Conservation (phyloP, 2,113 vertebrate species). For the Passer domesticus region DNA sequence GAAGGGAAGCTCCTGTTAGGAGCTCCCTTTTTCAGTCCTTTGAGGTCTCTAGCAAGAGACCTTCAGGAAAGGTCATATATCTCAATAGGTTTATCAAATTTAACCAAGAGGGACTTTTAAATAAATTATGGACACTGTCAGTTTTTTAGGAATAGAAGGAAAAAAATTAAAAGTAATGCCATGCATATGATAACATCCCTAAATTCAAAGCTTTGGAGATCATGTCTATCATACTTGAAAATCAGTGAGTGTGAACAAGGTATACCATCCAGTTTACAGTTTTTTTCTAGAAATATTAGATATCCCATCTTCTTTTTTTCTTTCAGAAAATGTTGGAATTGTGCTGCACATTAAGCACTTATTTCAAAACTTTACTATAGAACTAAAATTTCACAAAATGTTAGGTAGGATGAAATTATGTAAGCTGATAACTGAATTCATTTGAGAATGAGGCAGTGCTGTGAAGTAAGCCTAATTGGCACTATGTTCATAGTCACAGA, state of each 20-base stretch:
- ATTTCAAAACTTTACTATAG: neutral
- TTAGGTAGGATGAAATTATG: neutral
- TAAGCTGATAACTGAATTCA: neutral
- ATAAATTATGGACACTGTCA: neutral
- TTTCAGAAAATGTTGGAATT: neutral
- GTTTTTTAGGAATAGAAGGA: neutral
- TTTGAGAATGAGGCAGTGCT: neutral
- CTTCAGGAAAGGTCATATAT: neutral
- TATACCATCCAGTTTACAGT: neutral
- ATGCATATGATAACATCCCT: neutral
- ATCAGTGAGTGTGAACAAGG: neutral
- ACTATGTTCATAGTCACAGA: neutral
- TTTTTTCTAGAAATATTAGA: neutral
- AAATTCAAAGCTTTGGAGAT: neutral
- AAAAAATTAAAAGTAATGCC: neutral
- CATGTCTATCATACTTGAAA: neutral
- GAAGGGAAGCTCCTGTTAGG: slow-evolving; percentile 22
- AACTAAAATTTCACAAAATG: neutral
- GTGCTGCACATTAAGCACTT: neutral
- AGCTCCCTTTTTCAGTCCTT: slow-evolving; percentile 17
- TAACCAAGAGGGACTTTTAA: neutral
- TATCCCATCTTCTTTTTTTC: neutral
- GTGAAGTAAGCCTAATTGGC: neutral
- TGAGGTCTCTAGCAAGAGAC: neutral
- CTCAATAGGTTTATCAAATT: neutral